phyloP scores from a whole-genome alignment of 2,888 invertebrate species.

The Philonicus albiceps region DNA sequence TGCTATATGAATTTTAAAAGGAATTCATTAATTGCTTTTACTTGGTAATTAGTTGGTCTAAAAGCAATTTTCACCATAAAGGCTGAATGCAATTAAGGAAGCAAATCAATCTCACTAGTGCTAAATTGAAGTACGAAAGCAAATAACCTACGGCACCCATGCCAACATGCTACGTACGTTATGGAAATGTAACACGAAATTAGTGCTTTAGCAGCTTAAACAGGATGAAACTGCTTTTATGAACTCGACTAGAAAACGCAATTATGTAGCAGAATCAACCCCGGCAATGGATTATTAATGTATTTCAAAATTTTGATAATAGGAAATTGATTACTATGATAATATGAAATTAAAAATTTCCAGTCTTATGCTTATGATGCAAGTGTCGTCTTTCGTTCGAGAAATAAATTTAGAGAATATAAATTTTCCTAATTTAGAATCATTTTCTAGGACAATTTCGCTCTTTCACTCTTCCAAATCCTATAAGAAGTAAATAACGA shows the following conservation, averaged over 20 bases:
- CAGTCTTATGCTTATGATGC: neutral
- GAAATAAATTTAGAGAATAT: neutral
- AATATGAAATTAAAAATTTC: too few species aligned
- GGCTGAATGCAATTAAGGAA: neutral
- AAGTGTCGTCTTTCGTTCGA: neutral
- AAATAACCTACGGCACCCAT: neutral
- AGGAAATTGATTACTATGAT: too few species aligned
- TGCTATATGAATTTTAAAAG: too few species aligned
- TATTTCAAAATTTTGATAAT: neutral
- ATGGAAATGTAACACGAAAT: neutral
- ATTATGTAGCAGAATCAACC: neutral
- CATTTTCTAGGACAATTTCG: neutral
- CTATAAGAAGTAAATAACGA: constrained; percentile 3
- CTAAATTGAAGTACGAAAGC: neutral
- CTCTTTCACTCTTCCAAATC: neutral
- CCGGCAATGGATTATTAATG: neutral
- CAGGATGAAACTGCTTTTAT: neutral
- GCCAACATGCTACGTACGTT: neutral
- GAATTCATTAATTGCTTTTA: neutral
- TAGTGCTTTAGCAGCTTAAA: neutral
- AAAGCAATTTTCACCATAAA: neutral
- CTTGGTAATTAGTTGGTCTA: neutral
- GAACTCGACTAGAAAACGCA: neutral
- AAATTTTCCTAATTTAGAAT: neutral
- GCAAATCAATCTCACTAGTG: neutral